These are phyloP conservation scores for Saccopteryx bilineata DNA, from an alignment of 2,113 vertebrate species.

Conservation along the genomic window DNA sequence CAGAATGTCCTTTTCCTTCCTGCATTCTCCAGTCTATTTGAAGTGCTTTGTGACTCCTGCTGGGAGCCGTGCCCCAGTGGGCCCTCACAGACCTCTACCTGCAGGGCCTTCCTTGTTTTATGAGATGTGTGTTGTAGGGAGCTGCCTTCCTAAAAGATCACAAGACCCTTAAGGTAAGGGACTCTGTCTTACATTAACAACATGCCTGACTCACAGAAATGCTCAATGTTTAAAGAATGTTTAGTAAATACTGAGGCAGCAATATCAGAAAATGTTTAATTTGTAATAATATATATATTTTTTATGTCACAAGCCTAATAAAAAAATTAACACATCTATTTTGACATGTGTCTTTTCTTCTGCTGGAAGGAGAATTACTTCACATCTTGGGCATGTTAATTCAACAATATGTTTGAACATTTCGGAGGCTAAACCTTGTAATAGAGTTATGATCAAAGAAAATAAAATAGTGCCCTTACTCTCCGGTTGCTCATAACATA, in stretches of 20 bases:
- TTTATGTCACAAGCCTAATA: conserved; percentile 16
- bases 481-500: neutral
- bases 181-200: neutral
- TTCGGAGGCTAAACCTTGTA: neutral
- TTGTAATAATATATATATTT: neutral
- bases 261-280: neutral
- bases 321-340: neutral
- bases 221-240: neutral
- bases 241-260: conserved; percentile 56
- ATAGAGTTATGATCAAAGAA: neutral
- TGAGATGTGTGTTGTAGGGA: neutral
- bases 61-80: fast-evolving
- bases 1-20: neutral
- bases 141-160: neutral
- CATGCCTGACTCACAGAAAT: neutral
- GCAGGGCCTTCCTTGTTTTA: neutral
- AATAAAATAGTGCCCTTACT: neutral
- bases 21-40: neutral
- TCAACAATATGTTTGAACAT: conserved; percentile 14
- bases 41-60: neutral
- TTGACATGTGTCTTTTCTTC: conserved; percentile 43
- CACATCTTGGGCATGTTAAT: neutral
- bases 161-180: neutral
- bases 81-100: neutral
- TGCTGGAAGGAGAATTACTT: conserved; percentile 8